phyloP scores from a whole-genome alignment of 2,113 vertebrate genomes.

The Ranitomeya variabilis region DNA sequence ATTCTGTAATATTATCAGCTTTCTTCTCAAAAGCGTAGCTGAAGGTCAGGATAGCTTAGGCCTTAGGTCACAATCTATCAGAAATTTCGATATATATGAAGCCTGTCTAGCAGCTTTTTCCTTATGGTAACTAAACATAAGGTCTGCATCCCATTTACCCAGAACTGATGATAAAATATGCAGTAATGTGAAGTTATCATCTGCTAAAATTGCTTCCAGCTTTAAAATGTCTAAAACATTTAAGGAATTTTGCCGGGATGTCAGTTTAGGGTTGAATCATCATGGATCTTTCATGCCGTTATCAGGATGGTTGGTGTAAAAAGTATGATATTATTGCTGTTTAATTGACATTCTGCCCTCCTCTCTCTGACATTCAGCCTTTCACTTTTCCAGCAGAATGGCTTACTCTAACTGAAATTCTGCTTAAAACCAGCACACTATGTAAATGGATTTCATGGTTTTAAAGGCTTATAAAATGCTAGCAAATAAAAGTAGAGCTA shows the following conservation, averaged over 20 bases:
- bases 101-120: not conserved
- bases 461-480: not conserved
- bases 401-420: not conserved
- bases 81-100: not conserved
- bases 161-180: constrained; percentile 26
- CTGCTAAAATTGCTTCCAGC: constrained; percentile 44
- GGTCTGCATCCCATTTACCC: not conserved
- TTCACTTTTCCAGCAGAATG: constrained; percentile 4
- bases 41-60: not conserved
- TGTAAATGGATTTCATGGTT: not conserved
- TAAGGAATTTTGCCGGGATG: constrained; percentile 39
- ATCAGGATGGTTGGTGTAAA: constrained; percentile 20
- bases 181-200: constrained; percentile 21
- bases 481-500: not conserved
- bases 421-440: not conserved
- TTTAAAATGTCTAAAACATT: constrained; percentile 46
- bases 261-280: constrained; percentile 34
- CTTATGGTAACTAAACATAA: not conserved
- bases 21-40: not conserved
- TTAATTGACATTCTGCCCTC: constrained; percentile 25
- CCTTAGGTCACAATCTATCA: not conserved
- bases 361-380: not conserved
- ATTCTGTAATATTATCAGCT: not conserved
- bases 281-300: constrained; percentile 24
- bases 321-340: constrained; percentile 31